A percentile compares a stretch with the other conserved stretches of the same genome.
phyloP scores from a whole-genome alignment of 2,888 invertebrate genomes.

The Leucophora obtusa region DNA sequence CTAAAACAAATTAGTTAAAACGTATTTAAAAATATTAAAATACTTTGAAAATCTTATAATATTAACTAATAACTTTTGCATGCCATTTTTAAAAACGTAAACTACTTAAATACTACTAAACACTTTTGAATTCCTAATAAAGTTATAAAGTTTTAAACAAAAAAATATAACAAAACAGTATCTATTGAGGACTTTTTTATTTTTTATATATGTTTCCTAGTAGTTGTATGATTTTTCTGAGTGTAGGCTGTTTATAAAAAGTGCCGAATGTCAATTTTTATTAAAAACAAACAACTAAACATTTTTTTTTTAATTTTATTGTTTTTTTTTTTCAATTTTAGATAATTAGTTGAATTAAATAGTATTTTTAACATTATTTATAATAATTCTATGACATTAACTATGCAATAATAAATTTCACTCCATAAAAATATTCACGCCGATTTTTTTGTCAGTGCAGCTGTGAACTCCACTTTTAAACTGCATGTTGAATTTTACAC shows the following conservation, averaged over 20 bases:
- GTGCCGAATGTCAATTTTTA: slow-evolving; percentile 74
- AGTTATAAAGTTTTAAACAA: slow-evolving; percentile 53
- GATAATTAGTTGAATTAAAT: no score
- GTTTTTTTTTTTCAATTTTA: neutral
- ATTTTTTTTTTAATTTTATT: slow-evolving; percentile 12
- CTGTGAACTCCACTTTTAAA: neutral
- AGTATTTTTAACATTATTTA: neutral
- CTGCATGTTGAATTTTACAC: neutral
- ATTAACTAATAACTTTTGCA: slow-evolving; percentile 40
- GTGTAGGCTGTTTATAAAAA: slow-evolving; percentile 56
- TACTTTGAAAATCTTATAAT: slow-evolving; percentile 11
- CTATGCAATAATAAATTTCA: neutral
- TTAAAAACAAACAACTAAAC: neutral
- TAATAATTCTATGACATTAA: slow-evolving; percentile 23
- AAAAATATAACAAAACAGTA: slow-evolving; percentile 38
- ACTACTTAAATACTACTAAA: slow-evolving; percentile 37
- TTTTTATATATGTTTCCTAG: slow-evolving; percentile 26
- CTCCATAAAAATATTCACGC: neutral
- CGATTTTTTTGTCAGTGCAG: neutral
- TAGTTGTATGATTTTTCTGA: slow-evolving; percentile 56
- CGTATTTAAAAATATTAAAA: neutral
- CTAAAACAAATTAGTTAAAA: neutral
- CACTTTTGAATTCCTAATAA: slow-evolving; percentile 53
- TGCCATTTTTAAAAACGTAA: slow-evolving; percentile 40
- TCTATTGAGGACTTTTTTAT: slow-evolving; percentile 51